Percentiles rank a stretch among this genome's conserved stretches.
These are phyloP conservation scores for Mylabris phalerata DNA, from an alignment of 1,140 invertebrate species.

Conservation along the genomic window DNA sequence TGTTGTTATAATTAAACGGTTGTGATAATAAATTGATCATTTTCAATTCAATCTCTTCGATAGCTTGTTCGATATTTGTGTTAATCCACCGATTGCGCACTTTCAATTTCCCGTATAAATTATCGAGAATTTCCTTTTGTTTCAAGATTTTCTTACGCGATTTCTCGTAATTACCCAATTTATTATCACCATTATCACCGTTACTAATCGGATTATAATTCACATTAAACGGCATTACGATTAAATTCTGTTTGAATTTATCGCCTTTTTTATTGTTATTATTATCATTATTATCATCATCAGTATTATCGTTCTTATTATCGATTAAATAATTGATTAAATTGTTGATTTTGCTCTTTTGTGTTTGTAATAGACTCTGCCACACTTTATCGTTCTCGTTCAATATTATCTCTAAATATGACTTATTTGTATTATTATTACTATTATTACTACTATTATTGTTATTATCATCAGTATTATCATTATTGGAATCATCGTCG, in stretches of 20 bases:
- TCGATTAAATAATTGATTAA: not conserved
- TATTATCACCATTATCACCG: no score
- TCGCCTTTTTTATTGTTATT: conserved; percentile 1
- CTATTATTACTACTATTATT: no score
- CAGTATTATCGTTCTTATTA: not conserved
- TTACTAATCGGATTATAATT: conserved; percentile 1
- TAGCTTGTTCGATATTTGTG: no score
- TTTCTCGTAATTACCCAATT: not conserved
- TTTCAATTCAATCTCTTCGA: no score
- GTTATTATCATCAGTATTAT: not conserved
- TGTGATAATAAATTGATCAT: not conserved
- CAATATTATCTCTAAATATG: not conserved
- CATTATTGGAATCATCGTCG: not conserved
- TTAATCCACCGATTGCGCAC: no score
- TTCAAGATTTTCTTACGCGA: not conserved
- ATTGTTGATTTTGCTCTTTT: not conserved
- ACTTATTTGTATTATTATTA: no score
- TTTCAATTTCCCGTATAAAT: no score
- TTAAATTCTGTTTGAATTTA: conserved; percentile 14
- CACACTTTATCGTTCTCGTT: conserved; percentile 18
- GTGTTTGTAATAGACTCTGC: conserved; percentile 14
- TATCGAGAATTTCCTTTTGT: no score
- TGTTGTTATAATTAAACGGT: no score
- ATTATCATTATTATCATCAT: not conserved
- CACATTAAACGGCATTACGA: conserved; percentile 20